Evolutionary conservation across 2,888 invertebrate species (phyloP).

Genomic region (Leistus spinibarbis): DNA sequence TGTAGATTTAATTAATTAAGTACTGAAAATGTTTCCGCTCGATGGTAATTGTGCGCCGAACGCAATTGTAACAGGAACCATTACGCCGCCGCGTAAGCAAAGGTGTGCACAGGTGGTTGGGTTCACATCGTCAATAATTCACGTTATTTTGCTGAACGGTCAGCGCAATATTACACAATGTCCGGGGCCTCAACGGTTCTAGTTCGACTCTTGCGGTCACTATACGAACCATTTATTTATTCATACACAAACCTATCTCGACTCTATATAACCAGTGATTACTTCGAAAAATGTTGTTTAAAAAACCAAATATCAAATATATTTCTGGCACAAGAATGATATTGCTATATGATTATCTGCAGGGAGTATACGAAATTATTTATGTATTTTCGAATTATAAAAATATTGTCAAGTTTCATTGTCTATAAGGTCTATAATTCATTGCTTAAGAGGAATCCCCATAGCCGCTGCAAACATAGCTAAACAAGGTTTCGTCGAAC

Average conservation of each 20-base stretch:
- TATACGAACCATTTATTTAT: not conserved
- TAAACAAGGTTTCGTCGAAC: no score
- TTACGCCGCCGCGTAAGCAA: conserved; percentile 25
- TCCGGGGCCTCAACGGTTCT: conserved; percentile 6
- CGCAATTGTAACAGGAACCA: conserved; percentile 15
- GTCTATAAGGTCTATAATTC: no score
- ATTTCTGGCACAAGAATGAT: not conserved
- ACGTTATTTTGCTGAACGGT: conserved; percentile 40
- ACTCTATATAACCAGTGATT: not conserved
- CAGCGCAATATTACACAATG: conserved; percentile 36
- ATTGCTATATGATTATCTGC: no score
- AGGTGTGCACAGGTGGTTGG: conserved; percentile 37
- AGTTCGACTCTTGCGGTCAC: not conserved
- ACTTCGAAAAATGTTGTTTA: not conserved
- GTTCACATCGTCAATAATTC: conserved; percentile 42
- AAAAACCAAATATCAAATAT: not conserved
- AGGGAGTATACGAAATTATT: no score
- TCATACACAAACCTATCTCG: not conserved
- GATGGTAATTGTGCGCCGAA: not conserved
- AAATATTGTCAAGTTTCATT: no score
- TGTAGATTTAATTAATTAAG: no score
- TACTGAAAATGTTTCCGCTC: no score
- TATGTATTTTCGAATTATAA: no score
- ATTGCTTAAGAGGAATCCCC: no score
- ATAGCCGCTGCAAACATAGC: no score